Evolutionary conservation across 1,140 invertebrate species (phyloP).

Genomic region (Zelostemma sp.): DNA sequence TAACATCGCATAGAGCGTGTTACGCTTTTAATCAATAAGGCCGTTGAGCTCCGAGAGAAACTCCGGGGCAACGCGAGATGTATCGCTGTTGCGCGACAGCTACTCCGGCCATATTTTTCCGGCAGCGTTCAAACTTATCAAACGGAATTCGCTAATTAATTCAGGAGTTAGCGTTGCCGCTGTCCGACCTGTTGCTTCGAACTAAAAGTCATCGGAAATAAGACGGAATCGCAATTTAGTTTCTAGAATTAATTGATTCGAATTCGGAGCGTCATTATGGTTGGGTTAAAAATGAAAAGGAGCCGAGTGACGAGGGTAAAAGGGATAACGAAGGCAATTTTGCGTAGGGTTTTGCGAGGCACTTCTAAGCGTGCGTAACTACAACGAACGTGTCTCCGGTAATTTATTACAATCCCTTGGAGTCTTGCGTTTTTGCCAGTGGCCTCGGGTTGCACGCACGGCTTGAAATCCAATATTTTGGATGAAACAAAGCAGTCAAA

Average conservation of each 20-base stretch:
- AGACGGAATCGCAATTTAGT: not conserved
- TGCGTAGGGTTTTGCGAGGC: slow-evolving; percentile 37
- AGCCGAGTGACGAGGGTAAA: slow-evolving; percentile 36
- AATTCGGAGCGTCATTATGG: not conserved
- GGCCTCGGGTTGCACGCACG: slow-evolving; percentile 40
- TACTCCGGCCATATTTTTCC: slow-evolving; percentile 29
- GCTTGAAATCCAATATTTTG: slow-evolving; percentile 49
- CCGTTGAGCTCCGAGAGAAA: slow-evolving; percentile 8
- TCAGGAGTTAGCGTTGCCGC: slow-evolving; percentile 21
- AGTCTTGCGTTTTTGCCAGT: slow-evolving; percentile 45
- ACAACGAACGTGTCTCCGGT: slow-evolving; percentile 32
- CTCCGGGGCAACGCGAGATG: not conserved
- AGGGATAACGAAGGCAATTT: slow-evolving; percentile 38
- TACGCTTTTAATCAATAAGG: slow-evolving; percentile 29
- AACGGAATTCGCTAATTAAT: slow-evolving; percentile 42
- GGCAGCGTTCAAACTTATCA: slow-evolving; percentile 32
- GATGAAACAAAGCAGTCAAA: slow-evolving; percentile 42
- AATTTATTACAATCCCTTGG: slow-evolving; percentile 48
- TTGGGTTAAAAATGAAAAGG: not conserved
- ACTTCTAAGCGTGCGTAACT: slow-evolving; percentile 35
- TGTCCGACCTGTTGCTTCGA: slow-evolving; percentile 39
- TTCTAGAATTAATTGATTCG: too few species aligned
- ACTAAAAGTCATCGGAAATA: slow-evolving; percentile 20
- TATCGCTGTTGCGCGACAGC: slow-evolving; percentile 1
- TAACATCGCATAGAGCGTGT: not conserved